Percentiles rank a stretch among this genome's conserved stretches.
phyloP scores from a whole-genome alignment of 53 echinoderm and acorn worm genomes.

The Paracentrotus lividus region DNA sequence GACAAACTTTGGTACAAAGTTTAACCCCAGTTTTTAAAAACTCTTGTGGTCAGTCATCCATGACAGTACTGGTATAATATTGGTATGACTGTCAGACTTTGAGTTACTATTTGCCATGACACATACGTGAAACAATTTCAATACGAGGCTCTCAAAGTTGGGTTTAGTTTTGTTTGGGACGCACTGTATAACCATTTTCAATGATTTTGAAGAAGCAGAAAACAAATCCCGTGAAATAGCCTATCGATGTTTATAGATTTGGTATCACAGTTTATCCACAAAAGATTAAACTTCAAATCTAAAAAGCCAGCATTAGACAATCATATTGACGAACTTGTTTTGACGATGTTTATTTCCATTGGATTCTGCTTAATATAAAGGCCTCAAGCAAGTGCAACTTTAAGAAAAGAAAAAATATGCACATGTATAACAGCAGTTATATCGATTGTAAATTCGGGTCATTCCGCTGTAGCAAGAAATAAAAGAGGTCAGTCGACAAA shows the following conservation, averaged over 20 bases:
- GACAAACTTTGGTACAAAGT: no score
- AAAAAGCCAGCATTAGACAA: neutral
- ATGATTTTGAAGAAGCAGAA: neutral
- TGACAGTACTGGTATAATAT: no score
- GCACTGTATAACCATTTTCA: no score
- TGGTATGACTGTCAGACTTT: no score
- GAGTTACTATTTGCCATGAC: no score
- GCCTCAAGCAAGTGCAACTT: neutral
- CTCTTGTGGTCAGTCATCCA: no score
- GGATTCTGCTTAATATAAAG: neutral
- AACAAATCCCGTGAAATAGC: conserved; percentile 11
- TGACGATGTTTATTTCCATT: neutral
- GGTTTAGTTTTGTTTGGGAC: no score
- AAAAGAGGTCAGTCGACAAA: neutral
- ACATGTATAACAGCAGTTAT: conserved; percentile 2
- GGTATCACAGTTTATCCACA: no score
- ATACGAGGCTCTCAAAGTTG: no score
- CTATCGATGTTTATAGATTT: neutral
- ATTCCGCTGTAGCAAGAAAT: neutral
- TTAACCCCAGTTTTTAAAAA: no score
- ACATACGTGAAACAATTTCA: no score
- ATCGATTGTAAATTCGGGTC: neutral
- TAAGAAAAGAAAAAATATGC: neutral
- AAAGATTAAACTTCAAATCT: neutral
- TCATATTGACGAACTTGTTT: neutral